Evolutionary conservation across 2,888 invertebrate species (phyloP).

Genomic region (Ophioninae sp.): DNA sequence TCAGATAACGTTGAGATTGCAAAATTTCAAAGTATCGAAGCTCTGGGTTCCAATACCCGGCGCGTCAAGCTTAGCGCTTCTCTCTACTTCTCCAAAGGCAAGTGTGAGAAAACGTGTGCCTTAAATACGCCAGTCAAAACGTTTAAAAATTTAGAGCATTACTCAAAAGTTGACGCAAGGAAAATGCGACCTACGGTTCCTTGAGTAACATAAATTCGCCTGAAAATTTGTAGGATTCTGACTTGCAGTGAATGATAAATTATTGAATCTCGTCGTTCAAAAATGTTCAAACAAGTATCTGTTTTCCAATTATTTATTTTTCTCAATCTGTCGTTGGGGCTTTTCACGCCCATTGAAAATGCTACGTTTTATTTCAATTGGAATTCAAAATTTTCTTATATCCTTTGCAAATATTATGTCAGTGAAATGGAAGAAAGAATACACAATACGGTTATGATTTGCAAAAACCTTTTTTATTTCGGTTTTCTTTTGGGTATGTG

Average conservation of each 20-base stretch:
- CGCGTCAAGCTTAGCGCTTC: neutral
- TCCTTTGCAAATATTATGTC: neutral
- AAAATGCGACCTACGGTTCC: neutral
- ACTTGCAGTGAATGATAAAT: neutral
- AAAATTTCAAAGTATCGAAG: neutral
- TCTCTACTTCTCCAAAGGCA: neutral
- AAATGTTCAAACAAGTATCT: neutral
- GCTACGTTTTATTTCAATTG: neutral
- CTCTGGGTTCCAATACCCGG: neutral
- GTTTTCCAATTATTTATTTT: neutral
- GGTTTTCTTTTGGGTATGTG: neutral
- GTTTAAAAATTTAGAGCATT: conserved; percentile 10
- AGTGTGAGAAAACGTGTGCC: conserved; percentile 1
- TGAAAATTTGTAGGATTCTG: neutral
- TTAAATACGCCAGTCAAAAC: conserved; percentile 3
- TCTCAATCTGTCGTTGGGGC: neutral
- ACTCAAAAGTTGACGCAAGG: neutral
- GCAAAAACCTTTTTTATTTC: neutral
- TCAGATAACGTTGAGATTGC: neutral
- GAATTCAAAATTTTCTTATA: neutral
- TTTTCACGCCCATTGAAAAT: neutral
- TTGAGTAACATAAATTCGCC: neutral
- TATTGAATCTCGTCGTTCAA: neutral
- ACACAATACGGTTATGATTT: neutral
- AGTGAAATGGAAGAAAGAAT: neutral